phyloP scores from a whole-genome alignment of 2,888 invertebrate genomes.

The Drosophila prostipennis region DNA sequence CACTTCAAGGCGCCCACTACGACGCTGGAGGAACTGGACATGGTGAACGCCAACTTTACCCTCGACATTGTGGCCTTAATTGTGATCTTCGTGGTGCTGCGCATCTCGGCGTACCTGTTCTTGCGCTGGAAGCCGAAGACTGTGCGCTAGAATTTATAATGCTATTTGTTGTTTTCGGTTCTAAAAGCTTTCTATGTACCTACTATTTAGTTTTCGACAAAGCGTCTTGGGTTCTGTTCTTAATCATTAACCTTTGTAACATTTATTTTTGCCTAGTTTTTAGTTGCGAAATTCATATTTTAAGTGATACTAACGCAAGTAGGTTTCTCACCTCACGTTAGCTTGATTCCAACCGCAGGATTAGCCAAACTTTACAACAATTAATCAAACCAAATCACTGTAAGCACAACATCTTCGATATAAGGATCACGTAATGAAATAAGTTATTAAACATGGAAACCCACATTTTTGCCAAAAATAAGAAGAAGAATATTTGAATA shows the following conservation, averaged over 20 bases:
- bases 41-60: slow-evolving; percentile 91
- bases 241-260: slow-evolving; percentile 7
- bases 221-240: slow-evolving; percentile 43
- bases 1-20: slow-evolving; percentile 93
- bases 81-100: slow-evolving; percentile 91
- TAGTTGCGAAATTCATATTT: slow-evolving; percentile 23
- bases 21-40: slow-evolving; percentile 94
- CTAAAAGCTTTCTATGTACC: slow-evolving; percentile 67
- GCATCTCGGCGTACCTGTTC: slow-evolving; percentile 93
- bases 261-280: slow-evolving; percentile 39
- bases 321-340: not conserved
- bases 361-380: slow-evolving; percentile 16
- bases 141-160: slow-evolving; percentile 87
- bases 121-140: slow-evolving; percentile 94
- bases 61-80: slow-evolving; percentile 92
- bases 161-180: slow-evolving; percentile 49
- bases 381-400: slow-evolving; percentile 37
- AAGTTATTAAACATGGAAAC: slow-evolving; percentile 20
- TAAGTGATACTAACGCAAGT: slow-evolving; percentile 11
- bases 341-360: slow-evolving; percentile 20
- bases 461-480: slow-evolving; percentile 30
- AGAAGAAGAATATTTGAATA: slow-evolving; percentile 26
- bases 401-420: slow-evolving; percentile 30
- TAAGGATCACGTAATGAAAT: slow-evolving; percentile 29
- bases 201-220: slow-evolving; percentile 39